Conservation (phyloP, 1,140 invertebrate species). For the Diploscapter pachys region DNA sequence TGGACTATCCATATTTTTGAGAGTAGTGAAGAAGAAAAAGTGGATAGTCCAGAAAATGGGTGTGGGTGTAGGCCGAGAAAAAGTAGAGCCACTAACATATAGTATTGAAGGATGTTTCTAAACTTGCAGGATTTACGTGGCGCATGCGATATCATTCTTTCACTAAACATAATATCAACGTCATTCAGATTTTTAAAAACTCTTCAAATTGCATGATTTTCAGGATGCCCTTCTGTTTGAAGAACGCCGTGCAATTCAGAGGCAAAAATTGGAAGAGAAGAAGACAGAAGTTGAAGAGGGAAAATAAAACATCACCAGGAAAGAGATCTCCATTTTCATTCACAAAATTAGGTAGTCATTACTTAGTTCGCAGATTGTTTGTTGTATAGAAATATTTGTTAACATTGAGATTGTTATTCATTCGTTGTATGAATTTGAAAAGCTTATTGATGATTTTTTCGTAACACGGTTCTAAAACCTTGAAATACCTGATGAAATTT, state of each 20-base stretch:
- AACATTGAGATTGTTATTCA: neutral
- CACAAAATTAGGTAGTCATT: too few relatives aligned
- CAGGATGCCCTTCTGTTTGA: conserved; percentile 41
- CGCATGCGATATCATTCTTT: too few relatives aligned
- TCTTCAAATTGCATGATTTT: conserved; percentile 4
- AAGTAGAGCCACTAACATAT: too few relatives aligned
- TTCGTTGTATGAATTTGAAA: neutral
- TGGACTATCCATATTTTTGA: too few relatives aligned
- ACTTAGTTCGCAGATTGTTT: too few relatives aligned
- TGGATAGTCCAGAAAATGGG: too few relatives aligned
- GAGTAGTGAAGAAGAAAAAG: too few relatives aligned
- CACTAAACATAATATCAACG: too few relatives aligned
- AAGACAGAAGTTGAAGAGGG: conserved; percentile 25
- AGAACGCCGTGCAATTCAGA: conserved; percentile 39
- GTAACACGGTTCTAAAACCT: neutral
- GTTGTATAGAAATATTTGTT: neutral
- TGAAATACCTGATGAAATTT: neutral
- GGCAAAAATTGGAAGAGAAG: conserved; percentile 28
- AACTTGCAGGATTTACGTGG: too few relatives aligned
- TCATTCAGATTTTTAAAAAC: neutral
- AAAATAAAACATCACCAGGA: neutral
- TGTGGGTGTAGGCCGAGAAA: too few relatives aligned
- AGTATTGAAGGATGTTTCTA: too few relatives aligned
- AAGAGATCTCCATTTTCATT: neutral
- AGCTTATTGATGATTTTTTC: conserved; percentile 4